These are phyloP conservation scores for Eurosta solidaginis DNA, from an alignment of 1,140 invertebrate species.

Conservation along the genomic window DNA sequence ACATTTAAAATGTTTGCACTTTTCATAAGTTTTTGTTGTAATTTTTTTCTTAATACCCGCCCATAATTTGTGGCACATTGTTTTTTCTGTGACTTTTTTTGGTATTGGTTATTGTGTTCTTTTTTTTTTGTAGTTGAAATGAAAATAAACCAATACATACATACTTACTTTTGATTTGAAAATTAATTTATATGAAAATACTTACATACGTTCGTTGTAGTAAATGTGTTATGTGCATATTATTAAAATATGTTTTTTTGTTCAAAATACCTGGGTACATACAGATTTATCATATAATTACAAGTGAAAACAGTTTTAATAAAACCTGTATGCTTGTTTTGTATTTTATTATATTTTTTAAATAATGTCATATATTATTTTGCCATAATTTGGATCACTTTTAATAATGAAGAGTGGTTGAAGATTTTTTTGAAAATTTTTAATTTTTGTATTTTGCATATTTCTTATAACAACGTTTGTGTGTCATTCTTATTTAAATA, in stretches of 20 bases:
- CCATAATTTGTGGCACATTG: not conserved
- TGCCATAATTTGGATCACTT: no score
- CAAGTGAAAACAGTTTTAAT: not conserved
- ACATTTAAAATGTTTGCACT: not conserved
- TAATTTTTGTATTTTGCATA: slow-evolving; percentile 1
- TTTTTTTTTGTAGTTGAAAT: slow-evolving; percentile 16
- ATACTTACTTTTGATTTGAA: not conserved
- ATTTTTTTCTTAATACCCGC: not conserved
- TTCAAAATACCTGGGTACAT: not conserved
- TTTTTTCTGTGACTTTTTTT: not conserved
- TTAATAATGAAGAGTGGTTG: not conserved
- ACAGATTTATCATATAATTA: not conserved
- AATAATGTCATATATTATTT: no score
- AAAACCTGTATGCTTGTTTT: not conserved
- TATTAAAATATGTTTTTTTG: not conserved
- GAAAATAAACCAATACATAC: not conserved
- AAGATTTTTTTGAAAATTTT: not conserved
- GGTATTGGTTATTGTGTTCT: not conserved
- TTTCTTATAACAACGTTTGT: not conserved
- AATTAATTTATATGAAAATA: slow-evolving; percentile 8
- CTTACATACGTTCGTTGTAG: not conserved
- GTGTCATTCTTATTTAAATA: not conserved
- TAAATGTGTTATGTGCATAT: slow-evolving; percentile 3
- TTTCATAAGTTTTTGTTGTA: not conserved
- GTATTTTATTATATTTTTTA: not conserved